A percentile compares a stretch with the other conserved stretches of the same genome.
Evolutionary conservation across 2,888 invertebrate species (phyloP).

Genomic region (Drosophila aldrichi): DNA sequence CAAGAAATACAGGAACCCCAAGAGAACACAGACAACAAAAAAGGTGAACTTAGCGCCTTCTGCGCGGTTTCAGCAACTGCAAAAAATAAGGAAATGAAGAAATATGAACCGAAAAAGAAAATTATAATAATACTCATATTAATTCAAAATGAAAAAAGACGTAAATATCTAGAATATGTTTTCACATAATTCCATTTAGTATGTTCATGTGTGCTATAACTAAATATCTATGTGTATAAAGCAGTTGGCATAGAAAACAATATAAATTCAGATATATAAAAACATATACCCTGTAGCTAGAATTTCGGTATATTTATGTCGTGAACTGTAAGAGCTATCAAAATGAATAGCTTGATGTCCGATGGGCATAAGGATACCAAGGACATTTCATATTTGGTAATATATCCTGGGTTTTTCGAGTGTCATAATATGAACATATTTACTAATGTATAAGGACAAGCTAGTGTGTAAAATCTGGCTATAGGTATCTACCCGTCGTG

Average conservation of each 20-base stretch:
- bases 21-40: not conserved
- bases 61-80: slow-evolving; percentile 46
- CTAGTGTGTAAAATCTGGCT: not conserved
- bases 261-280: slow-evolving; percentile 9
- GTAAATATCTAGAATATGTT: slow-evolving; percentile 45
- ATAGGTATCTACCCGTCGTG: not conserved
- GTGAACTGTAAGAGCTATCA: not conserved
- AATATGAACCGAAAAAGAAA: slow-evolving; percentile 9
- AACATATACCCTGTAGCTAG: not conserved
- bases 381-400: not conserved
- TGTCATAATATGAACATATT: not conserved
- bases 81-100: slow-evolving; percentile 11
- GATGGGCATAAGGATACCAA: too few relatives aligned
- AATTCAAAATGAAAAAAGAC: slow-evolving; percentile 5
- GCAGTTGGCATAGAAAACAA: not conserved
- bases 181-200: slow-evolving; percentile 63
- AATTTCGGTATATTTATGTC: not conserved
- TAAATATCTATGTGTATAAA: slow-evolving; percentile 22
- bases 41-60: slow-evolving; percentile 21
- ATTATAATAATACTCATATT: not conserved
- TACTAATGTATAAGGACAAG: not conserved
- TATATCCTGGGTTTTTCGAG: not conserved
- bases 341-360: not conserved
- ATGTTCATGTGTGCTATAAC: slow-evolving; percentile 38
- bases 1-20: slow-evolving; percentile 13